A percentile compares a stretch with the other conserved stretches of the same genome.
Conservation (phyloP, 2,797 vertebrate genomes). For the Thunnus albacares region DNA sequence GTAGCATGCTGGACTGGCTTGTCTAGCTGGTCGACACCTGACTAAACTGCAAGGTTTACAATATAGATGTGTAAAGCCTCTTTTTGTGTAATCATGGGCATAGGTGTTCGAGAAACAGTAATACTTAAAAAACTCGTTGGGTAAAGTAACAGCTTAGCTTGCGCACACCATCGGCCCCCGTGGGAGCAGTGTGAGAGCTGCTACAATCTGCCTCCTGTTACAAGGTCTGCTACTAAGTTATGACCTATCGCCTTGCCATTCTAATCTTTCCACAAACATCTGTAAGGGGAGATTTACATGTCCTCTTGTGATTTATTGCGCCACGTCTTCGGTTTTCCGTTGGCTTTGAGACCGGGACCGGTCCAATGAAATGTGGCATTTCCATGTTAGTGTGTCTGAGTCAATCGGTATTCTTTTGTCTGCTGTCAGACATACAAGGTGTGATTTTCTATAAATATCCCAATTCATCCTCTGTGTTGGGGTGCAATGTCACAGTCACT, state of each 20-base stretch:
- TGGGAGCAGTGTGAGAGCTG: constrained; percentile 85
- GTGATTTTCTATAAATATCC: constrained; percentile 32
- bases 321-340: constrained; percentile 72
- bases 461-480: constrained; percentile 29
- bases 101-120: constrained; percentile 83
- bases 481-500: constrained; percentile 11
- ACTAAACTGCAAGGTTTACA: constrained; percentile 90
- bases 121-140: constrained; percentile 92
- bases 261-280: constrained; percentile 85
- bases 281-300: constrained; percentile 80
- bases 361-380: constrained; percentile 65
- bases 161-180: constrained; percentile 77
- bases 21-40: constrained; percentile 91
- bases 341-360: constrained; percentile 59
- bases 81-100: constrained; percentile 78
- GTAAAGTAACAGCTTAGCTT: constrained; percentile 87
- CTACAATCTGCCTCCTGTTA: constrained; percentile 91
- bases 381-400: constrained; percentile 26
- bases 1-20: constrained; percentile 59
- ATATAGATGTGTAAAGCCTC: constrained; percentile 82
- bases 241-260: constrained; percentile 82
- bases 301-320: constrained; percentile 75
- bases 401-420: constrained; percentile 26
- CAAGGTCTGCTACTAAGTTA: constrained; percentile 81
- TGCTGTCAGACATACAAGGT: constrained; percentile 6